A percentile compares a stretch with the other conserved stretches of the same genome.
Conservation (phyloP, 2,888 invertebrate species). For the Drosophila villosipedis region DNA sequence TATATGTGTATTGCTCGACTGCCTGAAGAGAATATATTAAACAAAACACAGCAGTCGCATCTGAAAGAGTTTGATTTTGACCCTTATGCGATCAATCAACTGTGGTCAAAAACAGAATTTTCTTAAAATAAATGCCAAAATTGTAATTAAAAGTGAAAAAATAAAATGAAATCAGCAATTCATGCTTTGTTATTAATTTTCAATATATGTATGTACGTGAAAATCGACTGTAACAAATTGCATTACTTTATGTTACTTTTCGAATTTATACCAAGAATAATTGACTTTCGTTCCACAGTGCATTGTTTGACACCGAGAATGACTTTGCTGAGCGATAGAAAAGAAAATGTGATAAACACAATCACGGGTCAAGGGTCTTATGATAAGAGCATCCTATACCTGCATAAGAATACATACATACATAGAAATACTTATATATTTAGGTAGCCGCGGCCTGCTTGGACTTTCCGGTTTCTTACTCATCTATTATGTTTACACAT, state of each 20-base stretch:
- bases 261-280: background rate
- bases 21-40: constrained; percentile 48
- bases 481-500: constrained; percentile 8
- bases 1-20: constrained; percentile 6
- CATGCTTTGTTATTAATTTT: background rate
- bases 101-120: background rate
- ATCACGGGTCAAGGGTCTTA: constrained; percentile 37
- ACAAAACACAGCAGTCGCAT: constrained; percentile 44
- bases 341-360: constrained; percentile 46
- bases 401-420: constrained; percentile 10
- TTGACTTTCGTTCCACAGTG: background rate
- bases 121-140: background rate
- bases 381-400: constrained; percentile 30
- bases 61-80: constrained; percentile 45
- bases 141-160: background rate
- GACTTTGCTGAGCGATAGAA: constrained; percentile 27
- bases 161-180: background rate
- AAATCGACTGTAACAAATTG: background rate
- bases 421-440: constrained; percentile 1
- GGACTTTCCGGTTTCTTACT: constrained; percentile 25
- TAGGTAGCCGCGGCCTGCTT: constrained; percentile 18
- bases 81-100: constrained; percentile 13
- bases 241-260: background rate
- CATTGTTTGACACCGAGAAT: constrained; percentile 6
- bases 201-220: background rate